Evolutionary conservation across 2,797 vertebrate species (phyloP).

Genomic region (Gymnoscopelus braueri): DNA sequence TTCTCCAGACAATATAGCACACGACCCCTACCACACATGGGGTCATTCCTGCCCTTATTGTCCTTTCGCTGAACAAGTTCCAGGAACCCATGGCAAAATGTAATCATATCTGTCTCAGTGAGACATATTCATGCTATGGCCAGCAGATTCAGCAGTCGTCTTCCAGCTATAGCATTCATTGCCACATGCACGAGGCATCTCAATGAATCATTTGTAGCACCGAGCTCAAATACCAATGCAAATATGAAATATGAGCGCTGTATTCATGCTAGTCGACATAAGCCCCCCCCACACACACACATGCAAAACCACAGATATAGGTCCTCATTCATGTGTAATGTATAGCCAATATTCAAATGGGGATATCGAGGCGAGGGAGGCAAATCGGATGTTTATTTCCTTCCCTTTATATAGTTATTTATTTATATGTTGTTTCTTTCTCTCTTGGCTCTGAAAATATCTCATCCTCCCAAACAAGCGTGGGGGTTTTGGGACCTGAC

Average conservation of each 20-base stretch:
- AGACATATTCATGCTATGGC: not conserved
- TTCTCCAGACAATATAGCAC: conserved; percentile 8
- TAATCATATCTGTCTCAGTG: conserved; percentile 3
- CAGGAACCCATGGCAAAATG: not conserved
- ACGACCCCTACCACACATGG: conserved; percentile 12
- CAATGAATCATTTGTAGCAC: conserved; percentile 40
- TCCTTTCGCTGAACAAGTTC: not conserved
- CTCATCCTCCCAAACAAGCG: conserved; percentile 39
- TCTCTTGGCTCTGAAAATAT: conserved; percentile 41
- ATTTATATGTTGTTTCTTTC: conserved; percentile 20
- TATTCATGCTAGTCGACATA: conserved; percentile 22
- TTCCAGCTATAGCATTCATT: conserved; percentile 11
- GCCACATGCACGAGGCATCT: conserved; percentile 25
- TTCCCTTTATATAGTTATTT: no score
- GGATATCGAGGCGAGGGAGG: conserved; percentile 4
- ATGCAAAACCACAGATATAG: conserved; percentile 12
- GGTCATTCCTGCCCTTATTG: not conserved
- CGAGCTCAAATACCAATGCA: conserved; percentile 33
- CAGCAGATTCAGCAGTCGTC: not conserved
- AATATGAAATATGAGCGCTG: conserved; percentile 18
- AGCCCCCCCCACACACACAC: not conserved
- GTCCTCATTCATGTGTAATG: conserved; percentile 30
- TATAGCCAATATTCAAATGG: conserved; percentile 26
- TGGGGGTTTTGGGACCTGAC: conserved; percentile 53
- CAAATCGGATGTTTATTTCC: conserved; percentile 22